Conservation (phyloP, 2,113 vertebrate genomes). For the Misgurnus mizolepis region DNA sequence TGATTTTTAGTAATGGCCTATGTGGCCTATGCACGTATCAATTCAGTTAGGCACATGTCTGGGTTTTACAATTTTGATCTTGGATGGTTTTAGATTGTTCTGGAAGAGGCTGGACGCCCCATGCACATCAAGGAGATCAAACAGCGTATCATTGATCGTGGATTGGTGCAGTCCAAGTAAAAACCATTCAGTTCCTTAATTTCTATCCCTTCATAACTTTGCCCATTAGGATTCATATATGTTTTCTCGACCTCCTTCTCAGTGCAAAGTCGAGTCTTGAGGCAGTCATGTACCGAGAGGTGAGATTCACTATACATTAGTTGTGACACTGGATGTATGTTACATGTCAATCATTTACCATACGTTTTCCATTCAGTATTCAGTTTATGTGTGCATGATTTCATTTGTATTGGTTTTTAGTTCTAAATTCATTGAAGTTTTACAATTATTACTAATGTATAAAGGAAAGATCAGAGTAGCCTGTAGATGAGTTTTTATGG, state of each 20-base stretch:
- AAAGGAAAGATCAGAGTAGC: neutral
- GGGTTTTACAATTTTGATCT: neutral
- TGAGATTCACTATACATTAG: conserved; percentile 52
- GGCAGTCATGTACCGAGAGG: conserved; percentile 83
- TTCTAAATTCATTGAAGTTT: neutral
- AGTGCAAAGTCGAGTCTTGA: conserved; percentile 82
- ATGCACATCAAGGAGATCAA: conserved; percentile 85
- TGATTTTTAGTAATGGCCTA: too few relatives aligned
- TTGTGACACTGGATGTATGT: neutral
- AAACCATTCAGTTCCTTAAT: neutral
- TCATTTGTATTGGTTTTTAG: conserved; percentile 17
- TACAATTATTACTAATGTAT: neutral
- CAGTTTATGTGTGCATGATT: conserved; percentile 13
- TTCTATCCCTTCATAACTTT: neutral
- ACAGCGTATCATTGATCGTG: conserved; percentile 78
- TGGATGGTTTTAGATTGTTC: conserved; percentile 69
- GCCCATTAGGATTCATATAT: neutral
- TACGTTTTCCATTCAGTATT: conserved; percentile 3
- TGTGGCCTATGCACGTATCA: too few relatives aligned
- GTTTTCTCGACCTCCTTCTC: conserved; percentile 8
- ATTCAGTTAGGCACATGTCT: neutral
- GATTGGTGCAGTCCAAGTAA: conserved; percentile 82
- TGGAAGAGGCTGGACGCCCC: conserved; percentile 78
- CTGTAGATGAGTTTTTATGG: neutral
- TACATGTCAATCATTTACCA: conserved; percentile 14